These are phyloP conservation scores for Mormyrops boulengeri DNA, from an alignment of 2,797 vertebrate species.

Conservation along the genomic window DNA sequence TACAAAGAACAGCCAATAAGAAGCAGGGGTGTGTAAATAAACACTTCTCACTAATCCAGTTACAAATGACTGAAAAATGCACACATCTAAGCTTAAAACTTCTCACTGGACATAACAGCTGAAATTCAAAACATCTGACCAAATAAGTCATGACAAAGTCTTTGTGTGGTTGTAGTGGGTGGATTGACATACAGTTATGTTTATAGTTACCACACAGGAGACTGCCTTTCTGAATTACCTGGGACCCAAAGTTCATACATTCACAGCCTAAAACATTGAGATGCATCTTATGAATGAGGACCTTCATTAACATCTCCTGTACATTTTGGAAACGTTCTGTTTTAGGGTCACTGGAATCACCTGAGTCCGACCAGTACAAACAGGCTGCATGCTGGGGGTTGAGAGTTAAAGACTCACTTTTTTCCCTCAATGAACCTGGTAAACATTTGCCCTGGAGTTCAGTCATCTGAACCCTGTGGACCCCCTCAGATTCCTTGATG, in stretches of 20 bases:
- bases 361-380: not conserved
- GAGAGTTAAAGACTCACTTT: constrained; percentile 5
- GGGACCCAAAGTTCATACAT: not conserved
- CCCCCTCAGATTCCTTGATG: not conserved
- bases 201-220: not conserved
- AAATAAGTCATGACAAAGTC: not conserved
- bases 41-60: not conserved
- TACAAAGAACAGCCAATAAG: not conserved
- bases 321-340: not conserved
- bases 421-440: not conserved
- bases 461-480: not conserved
- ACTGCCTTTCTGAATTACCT: not conserved
- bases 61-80: not conserved
- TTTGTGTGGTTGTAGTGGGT: not conserved
- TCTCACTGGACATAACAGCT: not conserved
- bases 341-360: not conserved
- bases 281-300: not conserved
- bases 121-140: not conserved
- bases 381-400: not conserved
- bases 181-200: not conserved
- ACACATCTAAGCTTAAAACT: not conserved
- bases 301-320: not conserved
- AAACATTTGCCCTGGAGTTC: not conserved
- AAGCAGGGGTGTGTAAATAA: not conserved
- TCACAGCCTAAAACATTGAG: not conserved